Conservation (phyloP, 2,113 vertebrate species). For the Grus americana region DNA sequence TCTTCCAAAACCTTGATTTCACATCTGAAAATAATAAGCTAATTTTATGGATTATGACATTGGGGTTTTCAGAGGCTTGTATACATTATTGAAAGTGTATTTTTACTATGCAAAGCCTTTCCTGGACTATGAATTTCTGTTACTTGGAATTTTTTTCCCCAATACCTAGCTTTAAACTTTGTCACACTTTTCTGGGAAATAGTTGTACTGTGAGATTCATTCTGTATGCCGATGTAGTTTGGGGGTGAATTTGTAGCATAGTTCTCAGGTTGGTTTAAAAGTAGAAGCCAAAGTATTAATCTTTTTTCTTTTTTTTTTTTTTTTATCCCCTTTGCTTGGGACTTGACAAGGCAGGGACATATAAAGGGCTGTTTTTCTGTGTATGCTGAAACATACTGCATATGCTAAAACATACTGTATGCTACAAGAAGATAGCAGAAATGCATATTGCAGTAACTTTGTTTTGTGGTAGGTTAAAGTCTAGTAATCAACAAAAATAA, state of each 20-base stretch:
- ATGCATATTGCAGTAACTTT: not conserved
- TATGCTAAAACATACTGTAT: not conserved
- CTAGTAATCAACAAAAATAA: not conserved
- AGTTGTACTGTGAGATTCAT: not conserved
- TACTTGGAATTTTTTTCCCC: not conserved
- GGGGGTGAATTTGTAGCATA: not conserved
- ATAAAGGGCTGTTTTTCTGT: not conserved
- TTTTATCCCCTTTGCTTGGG: not conserved
- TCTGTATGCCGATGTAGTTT: not conserved
- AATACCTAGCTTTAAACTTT: not conserved
- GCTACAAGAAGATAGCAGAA: not conserved
- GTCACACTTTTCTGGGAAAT: not conserved
- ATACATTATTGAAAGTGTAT: not conserved
- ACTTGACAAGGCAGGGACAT: not conserved
- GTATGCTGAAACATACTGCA: not conserved
- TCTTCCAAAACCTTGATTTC: not conserved
- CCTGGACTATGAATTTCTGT: not conserved
- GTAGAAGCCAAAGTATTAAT: not conserved
- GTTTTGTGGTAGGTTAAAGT: not conserved
- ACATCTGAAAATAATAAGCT: not conserved
- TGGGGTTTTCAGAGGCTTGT: not conserved
- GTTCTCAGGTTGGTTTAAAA: not conserved
- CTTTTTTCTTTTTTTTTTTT: too few relatives aligned
- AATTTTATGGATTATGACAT: not conserved
- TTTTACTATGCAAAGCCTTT: not conserved